These are phyloP conservation scores for Pardosa pseudoannulata DNA, from an alignment of 2,888 invertebrate genomes.

Conservation along the genomic window DNA sequence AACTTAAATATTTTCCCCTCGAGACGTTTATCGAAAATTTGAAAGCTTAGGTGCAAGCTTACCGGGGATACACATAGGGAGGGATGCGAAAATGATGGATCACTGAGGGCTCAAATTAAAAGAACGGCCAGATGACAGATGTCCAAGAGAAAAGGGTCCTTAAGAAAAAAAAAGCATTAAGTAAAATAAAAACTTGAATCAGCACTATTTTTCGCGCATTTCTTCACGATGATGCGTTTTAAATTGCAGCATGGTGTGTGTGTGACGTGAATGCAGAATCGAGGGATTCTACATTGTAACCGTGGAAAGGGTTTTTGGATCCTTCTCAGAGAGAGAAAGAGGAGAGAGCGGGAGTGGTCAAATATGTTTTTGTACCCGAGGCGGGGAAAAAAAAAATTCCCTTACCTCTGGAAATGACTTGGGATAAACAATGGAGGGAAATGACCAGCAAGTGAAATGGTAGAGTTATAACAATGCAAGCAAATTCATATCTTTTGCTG, in stretches of 20 bases:
- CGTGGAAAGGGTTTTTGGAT: not conserved
- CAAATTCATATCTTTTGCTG: too few relatives aligned
- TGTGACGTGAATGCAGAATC: constrained; percentile 47
- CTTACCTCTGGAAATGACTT: too few relatives aligned
- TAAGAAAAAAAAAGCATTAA: constrained; percentile 19
- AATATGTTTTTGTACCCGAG: not conserved
- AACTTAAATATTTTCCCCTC: not conserved
- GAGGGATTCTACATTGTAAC: constrained; percentile 9
- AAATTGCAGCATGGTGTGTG: constrained; percentile 30
- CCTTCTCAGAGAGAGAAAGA: not conserved
- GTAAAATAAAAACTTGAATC: constrained; percentile 24
- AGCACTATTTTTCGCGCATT: constrained; percentile 47
- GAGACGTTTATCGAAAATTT: constrained; percentile 7
- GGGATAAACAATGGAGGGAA: too few relatives aligned
- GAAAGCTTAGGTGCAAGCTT: constrained; percentile 2
- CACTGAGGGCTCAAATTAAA: constrained; percentile 46
- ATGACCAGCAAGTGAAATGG: too few relatives aligned
- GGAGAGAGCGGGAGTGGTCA: constrained; percentile 6
- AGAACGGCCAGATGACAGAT: constrained; percentile 56
- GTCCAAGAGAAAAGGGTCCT: constrained; percentile 9
- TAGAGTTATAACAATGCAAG: too few relatives aligned
- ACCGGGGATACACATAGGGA: not conserved
- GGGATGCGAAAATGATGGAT: constrained; percentile 46
- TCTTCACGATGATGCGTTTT: constrained; percentile 35
- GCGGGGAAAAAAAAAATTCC: too few relatives aligned